A percentile compares a stretch with the other conserved stretches of the same genome.
These are phyloP conservation scores for Corticium candelabrum DNA, from an alignment of 37 sponge, comb jelly and placozoan species.

Conservation along the genomic window DNA sequence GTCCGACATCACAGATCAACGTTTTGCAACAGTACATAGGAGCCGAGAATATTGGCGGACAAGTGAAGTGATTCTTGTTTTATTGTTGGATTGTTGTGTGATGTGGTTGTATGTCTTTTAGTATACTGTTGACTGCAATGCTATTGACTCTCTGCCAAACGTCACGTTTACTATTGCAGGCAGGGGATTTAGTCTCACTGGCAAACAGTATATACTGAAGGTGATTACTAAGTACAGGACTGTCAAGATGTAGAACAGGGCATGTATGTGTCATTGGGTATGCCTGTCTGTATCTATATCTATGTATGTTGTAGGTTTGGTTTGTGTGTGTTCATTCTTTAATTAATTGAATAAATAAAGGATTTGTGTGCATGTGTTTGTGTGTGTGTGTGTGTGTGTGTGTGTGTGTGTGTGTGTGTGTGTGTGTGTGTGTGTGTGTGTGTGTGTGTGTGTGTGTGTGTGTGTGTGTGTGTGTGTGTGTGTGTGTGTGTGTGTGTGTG, in stretches of 20 bases:
- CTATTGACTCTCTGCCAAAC: constrained; percentile 15
- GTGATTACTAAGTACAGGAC: too few species aligned
- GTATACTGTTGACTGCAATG: constrained; percentile 28
- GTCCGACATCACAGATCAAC: constrained; percentile 53
- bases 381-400: neutral
- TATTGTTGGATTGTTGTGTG: too few species aligned
- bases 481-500: neutral
- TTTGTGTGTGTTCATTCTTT: too few species aligned
- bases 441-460: constrained; percentile 12
- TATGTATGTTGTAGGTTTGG: too few species aligned
- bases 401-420: neutral
- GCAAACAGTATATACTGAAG: constrained; percentile 18
- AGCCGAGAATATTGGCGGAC: constrained; percentile 21
- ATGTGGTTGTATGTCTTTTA: constrained; percentile 2
- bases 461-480: constrained; percentile 11
- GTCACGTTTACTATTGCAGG: constrained; percentile 19
- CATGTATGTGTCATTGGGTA: too few species aligned
- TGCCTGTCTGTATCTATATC: too few species aligned
- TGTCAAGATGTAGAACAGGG: too few species aligned
- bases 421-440: constrained; percentile 7
- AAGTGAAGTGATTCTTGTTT: too few species aligned
- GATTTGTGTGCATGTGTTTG: too few species aligned
- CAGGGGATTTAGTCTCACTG: constrained; percentile 11
- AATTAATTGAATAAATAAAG: too few species aligned
- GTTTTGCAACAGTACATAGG: constrained; percentile 55